Conservation (phyloP, 2,888 invertebrate species). For the Leptinotarsa rubiginosa region DNA sequence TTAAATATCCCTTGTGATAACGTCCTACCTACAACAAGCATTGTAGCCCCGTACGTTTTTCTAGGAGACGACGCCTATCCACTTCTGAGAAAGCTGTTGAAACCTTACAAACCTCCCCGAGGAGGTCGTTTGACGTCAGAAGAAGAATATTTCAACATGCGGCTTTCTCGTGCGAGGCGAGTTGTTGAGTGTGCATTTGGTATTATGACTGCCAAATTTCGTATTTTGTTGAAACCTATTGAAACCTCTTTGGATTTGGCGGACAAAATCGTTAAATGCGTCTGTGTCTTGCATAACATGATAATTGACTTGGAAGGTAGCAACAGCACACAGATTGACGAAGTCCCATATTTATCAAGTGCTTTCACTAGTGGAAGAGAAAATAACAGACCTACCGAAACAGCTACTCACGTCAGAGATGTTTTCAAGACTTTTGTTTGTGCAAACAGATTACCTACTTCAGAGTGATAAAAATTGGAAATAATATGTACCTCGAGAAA, state of each 20-base stretch:
- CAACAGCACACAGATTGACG: too few relatives aligned
- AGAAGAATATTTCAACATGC: constrained; percentile 15
- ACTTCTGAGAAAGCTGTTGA: constrained; percentile 19
- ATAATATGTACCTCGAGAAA: background rate
- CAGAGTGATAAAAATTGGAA: too few relatives aligned
- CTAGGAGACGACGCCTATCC: constrained; percentile 24
- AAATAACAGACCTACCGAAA: too few relatives aligned
- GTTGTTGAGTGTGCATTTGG: constrained; percentile 30
- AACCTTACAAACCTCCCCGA: background rate
- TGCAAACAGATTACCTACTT: too few relatives aligned
- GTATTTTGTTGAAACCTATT: background rate
- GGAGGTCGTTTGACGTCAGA: background rate
- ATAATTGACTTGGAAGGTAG: background rate
- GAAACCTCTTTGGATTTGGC: constrained; percentile 4
- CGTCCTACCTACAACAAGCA: constrained; percentile 7
- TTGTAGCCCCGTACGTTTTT: constrained; percentile 18
- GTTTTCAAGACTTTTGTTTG: too few relatives aligned
- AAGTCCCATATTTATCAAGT: too few relatives aligned
- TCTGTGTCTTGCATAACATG: constrained; percentile 14
- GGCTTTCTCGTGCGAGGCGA: background rate
- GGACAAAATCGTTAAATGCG: background rate
- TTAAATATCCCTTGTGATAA: constrained; percentile 27
- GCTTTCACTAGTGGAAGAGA: too few relatives aligned
- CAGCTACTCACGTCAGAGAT: too few relatives aligned
- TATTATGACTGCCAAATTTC: constrained; percentile 10